Percentiles rank a stretch among this genome's conserved stretches.
These are phyloP conservation scores for Asobara japonica DNA, from an alignment of 1,140 invertebrate genomes.

Conservation along the genomic window DNA sequence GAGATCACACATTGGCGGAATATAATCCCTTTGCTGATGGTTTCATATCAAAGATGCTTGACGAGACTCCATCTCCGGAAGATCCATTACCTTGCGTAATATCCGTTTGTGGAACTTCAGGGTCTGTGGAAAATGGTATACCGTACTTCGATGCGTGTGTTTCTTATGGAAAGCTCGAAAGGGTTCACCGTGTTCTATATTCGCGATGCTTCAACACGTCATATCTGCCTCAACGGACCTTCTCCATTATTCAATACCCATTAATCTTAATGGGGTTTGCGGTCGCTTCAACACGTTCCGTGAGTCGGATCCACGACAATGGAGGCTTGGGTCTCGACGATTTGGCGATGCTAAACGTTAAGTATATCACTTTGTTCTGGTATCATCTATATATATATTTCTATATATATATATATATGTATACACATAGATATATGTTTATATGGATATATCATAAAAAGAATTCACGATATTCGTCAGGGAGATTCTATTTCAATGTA, in stretches of 20 bases:
- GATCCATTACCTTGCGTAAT: constrained; percentile 28
- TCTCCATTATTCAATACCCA: constrained; percentile 53
- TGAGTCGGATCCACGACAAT: constrained; percentile 43
- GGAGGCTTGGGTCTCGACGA: constrained; percentile 38
- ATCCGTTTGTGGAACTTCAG: constrained; percentile 15
- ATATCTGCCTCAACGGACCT: constrained; percentile 39
- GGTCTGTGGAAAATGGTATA: too few species aligned
- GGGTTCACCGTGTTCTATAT: neutral
- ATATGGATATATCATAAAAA: neutral
- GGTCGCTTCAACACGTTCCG: constrained; percentile 50
- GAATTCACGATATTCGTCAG: neutral
- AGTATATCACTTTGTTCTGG: constrained; percentile 24
- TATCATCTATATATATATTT: neutral
- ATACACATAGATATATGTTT: too few species aligned
- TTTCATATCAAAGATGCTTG: neutral
- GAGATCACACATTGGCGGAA: neutral
- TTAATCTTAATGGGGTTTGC: constrained; percentile 56
- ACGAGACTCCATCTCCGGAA: neutral
- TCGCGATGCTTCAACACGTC: constrained; percentile 10
- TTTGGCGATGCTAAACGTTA: constrained; percentile 43
- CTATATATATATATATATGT: neutral
- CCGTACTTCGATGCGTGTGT: neutral
- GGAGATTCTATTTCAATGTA: neutral
- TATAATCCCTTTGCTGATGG: neutral
- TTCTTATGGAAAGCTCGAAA: constrained; percentile 4